Evolutionary conservation across 2,113 vertebrate genomes (phyloP), one percentile per base, ranked within the genome.

Genomic region (Phocoena sinus): DNA sequence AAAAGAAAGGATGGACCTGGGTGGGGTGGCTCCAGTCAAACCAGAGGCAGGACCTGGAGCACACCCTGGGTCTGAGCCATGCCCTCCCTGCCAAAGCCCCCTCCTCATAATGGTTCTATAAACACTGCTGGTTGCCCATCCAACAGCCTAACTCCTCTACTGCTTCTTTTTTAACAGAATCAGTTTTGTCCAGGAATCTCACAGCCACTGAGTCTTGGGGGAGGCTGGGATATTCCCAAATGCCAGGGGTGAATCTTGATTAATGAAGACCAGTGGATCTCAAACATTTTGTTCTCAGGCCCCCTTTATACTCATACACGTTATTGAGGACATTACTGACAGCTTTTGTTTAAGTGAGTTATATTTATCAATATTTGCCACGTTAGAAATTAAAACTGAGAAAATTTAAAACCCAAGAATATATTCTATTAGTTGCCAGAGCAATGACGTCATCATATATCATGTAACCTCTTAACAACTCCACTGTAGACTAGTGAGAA

Each of bases 331-430:
- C 26, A n/a, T n/a, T 85, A 71, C 53, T 63, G 73, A 79, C 25
- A 95, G 21, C 17, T 90, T 83, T 67, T 76, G 47, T 85, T 85
- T 68, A 92, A 73, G 28, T 60, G 41, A 31, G 11, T 70, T 89
- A 50, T 58, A 68, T 88, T 44, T 88, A n/a, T 44, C 2, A 53
- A 62, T 56, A 89, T 88, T 92, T 92, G 77, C 12, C 56, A 84
- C 17, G 84, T n/a, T 70, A 85, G 18, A 89, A 79, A 90, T 79
- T 83, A 90, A 96, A 95, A 92, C 25, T 58, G 26, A 82, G 58
- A 74, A 88, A 87, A 87, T 18, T 77, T 79, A 73, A 91, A 91
- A n/a, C 33, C 44, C 15, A 47, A 82, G 31, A 89, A 88, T 41
- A 88, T 3, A 79, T 62, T 76, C 38, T 56, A 79, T 23, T 58